Evolutionary conservation across 2,797 vertebrate species (phyloP), one percentile per base, ranked within the genome.

Genomic region (Rhinoraja longicauda): DNA sequence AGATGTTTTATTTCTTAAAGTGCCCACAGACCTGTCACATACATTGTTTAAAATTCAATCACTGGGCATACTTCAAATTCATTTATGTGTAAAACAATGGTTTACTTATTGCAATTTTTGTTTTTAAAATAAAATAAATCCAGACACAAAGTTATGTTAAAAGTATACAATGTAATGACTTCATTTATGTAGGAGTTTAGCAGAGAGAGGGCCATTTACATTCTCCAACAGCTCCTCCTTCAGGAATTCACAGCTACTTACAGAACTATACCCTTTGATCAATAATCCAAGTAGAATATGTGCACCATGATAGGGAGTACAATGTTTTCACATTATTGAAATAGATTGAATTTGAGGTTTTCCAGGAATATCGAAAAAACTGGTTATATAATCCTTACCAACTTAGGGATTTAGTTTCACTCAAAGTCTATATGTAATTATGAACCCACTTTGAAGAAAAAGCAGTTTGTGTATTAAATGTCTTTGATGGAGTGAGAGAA

Each of bases 141-240:
- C 36, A 24, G 19, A 90, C 64, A 21, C 32, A 15, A 26, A 36
- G 84, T 29, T 29, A n/a, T 72, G 64, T 90, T 24, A 21, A 72
- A 90, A 90, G 53, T 72, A 21, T 45, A 72, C 67, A 21, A 70
- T 32, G 12, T 39, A 24, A 32, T 5, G 90, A 90, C 32, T 57
- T 62, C 62, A 67, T n/a, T 67, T 39, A 91, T 10, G 39, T 39
- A 39, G 88, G 13, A 72, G 21, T 19, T 45, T 9, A 73, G 90
- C 57, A 39, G 24, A 29, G 67, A 29, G 12, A 45, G 21, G 12
- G 10, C 8, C 12, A 36, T 90, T 39, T 73, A 21, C 36, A 91
- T 73, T 91, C 90, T 73, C 90, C 70, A 73, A 91, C 67, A 91
- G 90, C 67, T 73, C 90, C 90, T 73, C 67, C 90, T 73, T 45